Evolutionary conservation across 2,113 vertebrate species (phyloP).

Genomic region (Lophotis ruficrista): DNA sequence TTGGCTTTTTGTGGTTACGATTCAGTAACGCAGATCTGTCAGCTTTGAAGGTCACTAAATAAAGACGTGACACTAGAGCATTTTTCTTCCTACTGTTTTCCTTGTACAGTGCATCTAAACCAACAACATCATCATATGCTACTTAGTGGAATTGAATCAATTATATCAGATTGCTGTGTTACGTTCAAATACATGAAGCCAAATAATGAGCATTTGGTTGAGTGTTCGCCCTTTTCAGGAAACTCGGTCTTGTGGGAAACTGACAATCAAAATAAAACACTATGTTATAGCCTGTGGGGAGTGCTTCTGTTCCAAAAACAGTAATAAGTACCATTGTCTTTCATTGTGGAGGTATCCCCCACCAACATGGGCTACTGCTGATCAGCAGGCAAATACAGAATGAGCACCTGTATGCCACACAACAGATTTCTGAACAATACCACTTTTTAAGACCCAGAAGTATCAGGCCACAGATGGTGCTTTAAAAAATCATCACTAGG

Average conservation of each 20-base stretch:
- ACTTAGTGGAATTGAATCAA: slow-evolving; percentile 30
- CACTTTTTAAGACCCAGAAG: not conserved
- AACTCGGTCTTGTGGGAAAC: not conserved
- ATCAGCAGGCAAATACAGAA: not conserved
- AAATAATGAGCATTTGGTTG: slow-evolving; percentile 36
- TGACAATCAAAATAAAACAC: slow-evolving; percentile 6
- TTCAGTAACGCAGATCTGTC: not conserved
- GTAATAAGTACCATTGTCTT: not conserved
- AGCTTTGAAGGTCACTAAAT: slow-evolving; percentile 7
- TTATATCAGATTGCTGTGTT: not conserved
- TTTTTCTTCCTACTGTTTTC: not conserved
- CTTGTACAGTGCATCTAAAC: slow-evolving; percentile 15
- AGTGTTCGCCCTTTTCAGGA: not conserved
- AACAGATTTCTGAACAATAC: not conserved
- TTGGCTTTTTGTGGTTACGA: not conserved
- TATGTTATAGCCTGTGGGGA: not conserved
- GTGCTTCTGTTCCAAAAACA: not conserved
- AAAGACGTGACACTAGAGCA: not conserved
- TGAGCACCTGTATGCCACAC: not conserved
- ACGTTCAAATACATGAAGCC: not conserved
- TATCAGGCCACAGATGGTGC: slow-evolving; percentile 27
- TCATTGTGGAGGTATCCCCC: not conserved
- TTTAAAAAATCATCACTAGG: not conserved
- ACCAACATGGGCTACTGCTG: not conserved
- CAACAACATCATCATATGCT: not conserved